Evolutionary conservation across 1,140 invertebrate genomes (phyloP).

Genomic region (Trichogramma pretiosum): DNA sequence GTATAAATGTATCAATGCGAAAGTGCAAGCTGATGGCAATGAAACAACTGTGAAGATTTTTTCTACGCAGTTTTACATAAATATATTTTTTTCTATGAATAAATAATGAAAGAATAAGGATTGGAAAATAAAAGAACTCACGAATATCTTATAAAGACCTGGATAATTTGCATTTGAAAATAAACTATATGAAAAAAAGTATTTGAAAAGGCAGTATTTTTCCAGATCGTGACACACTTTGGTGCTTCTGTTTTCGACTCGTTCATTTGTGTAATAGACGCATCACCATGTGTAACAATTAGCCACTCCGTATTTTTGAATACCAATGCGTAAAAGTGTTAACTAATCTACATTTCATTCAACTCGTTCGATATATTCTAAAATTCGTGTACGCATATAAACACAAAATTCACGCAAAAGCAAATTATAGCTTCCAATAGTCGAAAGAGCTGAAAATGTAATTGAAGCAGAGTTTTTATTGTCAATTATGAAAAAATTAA

Average conservation of each 20-base stretch:
- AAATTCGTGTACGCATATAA: not conserved
- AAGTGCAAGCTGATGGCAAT: too few species aligned
- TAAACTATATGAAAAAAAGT: too few species aligned
- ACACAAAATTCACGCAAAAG: not conserved
- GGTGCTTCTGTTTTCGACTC: slow-evolving; percentile 13
- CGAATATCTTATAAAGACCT: slow-evolving; percentile 8
- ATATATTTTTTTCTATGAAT: too few species aligned
- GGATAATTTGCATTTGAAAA: slow-evolving; percentile 3
- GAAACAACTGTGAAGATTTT: too few species aligned
- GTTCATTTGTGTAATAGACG: slow-evolving; percentile 6
- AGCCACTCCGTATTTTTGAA: slow-evolving; percentile 5
- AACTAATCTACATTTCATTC: slow-evolving; percentile 1
- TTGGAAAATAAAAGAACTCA: slow-evolving; percentile 1
- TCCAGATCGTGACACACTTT: slow-evolving; percentile 3
- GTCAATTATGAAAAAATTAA: too few species aligned
- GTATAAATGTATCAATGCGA: too few species aligned
- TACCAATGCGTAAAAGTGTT: not conserved
- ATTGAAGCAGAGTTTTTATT: slow-evolving; percentile 5
- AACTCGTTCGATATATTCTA: slow-evolving; percentile 3
- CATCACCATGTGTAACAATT: slow-evolving; percentile 7
- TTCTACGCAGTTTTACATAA: too few species aligned
- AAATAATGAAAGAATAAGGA: not conserved
- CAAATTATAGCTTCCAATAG: not conserved
- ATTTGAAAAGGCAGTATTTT: slow-evolving; percentile 1
- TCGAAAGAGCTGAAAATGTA: slow-evolving; percentile 9